phyloP scores from a whole-genome alignment of 2,888 invertebrate genomes.

The Athetis lepigone region DNA sequence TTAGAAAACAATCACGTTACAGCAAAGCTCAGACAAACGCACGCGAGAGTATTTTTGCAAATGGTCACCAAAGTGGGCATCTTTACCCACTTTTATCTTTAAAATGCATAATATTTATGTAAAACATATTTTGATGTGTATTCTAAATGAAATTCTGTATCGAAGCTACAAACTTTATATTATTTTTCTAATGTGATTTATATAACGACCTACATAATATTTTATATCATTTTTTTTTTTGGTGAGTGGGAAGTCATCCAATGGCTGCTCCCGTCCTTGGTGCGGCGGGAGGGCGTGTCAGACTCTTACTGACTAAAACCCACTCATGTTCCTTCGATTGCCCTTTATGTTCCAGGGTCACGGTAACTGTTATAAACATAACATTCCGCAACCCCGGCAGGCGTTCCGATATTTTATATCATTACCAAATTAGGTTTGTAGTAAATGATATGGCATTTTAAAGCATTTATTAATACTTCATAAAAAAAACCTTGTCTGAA shows the following conservation, averaged over 20 bases:
- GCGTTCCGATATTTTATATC: constrained; percentile 15
- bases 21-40: constrained; percentile 1
- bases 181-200: neutral
- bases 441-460: neutral
- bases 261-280: no score
- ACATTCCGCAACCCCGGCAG: no score
- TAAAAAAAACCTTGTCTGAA: neutral
- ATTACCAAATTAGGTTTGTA: neutral
- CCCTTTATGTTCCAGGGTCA: no score
- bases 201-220: neutral
- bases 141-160: neutral
- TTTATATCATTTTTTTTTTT: no score
- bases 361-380: no score
- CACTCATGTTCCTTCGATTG: no score
- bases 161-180: constrained; percentile 20
- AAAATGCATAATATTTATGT: constrained; percentile 35
- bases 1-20: constrained; percentile 30
- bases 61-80: constrained; percentile 3
- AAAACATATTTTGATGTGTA: constrained; percentile 6
- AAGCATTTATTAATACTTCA: neutral
- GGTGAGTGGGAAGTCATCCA: no score
- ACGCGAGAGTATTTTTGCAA: constrained; percentile 28
- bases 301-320: no score
- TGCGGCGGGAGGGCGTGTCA: no score
- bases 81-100: constrained; percentile 14